Conservation (phyloP, 2,113 vertebrate species). For the Centropus unirufus region DNA sequence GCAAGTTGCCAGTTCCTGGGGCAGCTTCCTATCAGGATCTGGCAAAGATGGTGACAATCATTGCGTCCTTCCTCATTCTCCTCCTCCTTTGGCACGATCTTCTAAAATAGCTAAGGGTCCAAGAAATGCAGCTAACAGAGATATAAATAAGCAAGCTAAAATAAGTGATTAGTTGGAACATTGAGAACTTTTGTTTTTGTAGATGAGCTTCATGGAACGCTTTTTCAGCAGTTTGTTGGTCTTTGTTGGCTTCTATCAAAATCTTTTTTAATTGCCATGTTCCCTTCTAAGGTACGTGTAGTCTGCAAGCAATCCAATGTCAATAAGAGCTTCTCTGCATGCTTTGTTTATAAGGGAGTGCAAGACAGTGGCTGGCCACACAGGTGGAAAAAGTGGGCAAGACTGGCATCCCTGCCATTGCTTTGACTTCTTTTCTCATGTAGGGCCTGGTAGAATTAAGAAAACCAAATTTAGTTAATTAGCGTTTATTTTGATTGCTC, state of each 20-base stretch:
- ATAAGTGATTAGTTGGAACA: background rate
- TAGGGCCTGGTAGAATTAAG: background rate
- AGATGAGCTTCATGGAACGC: background rate
- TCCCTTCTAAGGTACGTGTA: background rate
- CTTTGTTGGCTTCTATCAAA: background rate
- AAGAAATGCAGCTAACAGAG: background rate
- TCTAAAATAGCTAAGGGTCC: background rate
- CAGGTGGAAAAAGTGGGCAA: background rate
- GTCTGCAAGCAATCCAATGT: background rate
- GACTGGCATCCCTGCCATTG: background rate
- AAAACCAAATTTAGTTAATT: background rate
- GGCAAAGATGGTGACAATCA: background rate
- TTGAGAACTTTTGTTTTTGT: background rate
- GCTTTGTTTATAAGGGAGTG: background rate
- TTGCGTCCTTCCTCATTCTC: background rate
- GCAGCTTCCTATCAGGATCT: background rate
- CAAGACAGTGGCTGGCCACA: background rate
- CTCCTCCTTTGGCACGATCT: background rate
- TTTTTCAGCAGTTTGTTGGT: background rate
- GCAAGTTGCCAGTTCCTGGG: rapidly evolving
- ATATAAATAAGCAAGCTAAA: background rate
- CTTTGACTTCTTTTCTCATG: background rate
- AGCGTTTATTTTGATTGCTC: background rate
- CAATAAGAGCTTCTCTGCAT: background rate
- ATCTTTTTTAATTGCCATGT: background rate